Evolutionary conservation across 2,888 invertebrate genomes (phyloP).

Genomic region (Rhagophthalmus giganteus): DNA sequence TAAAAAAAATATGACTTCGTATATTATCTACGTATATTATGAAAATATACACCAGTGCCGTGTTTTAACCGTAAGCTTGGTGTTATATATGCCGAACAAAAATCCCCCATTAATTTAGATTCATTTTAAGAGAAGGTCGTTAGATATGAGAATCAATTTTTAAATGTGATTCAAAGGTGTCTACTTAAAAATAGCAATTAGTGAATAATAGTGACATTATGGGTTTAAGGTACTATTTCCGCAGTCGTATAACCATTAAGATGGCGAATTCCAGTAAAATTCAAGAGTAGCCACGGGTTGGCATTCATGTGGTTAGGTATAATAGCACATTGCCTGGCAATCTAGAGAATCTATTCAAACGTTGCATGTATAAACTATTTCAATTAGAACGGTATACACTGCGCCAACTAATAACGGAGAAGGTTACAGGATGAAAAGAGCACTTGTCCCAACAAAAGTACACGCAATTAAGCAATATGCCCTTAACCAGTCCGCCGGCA

Average conservation of each 20-base stretch:
- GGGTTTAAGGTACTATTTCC: not conserved
- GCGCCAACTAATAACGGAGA: constrained; percentile 24
- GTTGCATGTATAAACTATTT: constrained; percentile 36
- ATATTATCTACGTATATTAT: not conserved
- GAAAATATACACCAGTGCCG: no score
- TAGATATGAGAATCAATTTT: no score
- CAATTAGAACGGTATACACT: constrained; percentile 32
- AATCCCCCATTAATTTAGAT: no score
- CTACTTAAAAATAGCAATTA: not conserved
- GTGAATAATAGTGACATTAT: not conserved
- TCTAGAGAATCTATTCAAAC: constrained; percentile 34
- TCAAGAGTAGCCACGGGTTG: constrained; percentile 9
- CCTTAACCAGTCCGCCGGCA: constrained; percentile 18
- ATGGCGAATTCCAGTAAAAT: constrained; percentile 7
- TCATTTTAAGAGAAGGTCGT: no score
- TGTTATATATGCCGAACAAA: no score
- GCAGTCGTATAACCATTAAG: not conserved
- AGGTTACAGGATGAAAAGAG: constrained; percentile 26
- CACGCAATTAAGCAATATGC: constrained; percentile 30
- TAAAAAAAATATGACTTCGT: not conserved
- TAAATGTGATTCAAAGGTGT: not conserved
- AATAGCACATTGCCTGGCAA: constrained; percentile 30
- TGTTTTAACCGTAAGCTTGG: no score
- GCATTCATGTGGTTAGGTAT: constrained; percentile 30
- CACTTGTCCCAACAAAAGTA: constrained; percentile 28